Evolutionary conservation across 2,113 vertebrate genomes (phyloP).

Genomic region (Myxocyprinus asiaticus): DNA sequence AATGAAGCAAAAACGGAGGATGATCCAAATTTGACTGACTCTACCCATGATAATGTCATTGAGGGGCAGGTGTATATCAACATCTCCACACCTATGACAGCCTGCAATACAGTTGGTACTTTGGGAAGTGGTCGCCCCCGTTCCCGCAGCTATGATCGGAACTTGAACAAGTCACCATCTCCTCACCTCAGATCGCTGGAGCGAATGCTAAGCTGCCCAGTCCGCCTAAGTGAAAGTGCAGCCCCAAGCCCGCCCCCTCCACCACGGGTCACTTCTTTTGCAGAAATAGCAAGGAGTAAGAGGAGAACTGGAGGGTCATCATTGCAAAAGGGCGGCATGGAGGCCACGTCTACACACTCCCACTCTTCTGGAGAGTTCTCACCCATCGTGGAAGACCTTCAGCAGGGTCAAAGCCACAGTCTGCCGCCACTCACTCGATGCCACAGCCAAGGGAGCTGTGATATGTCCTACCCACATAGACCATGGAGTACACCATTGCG

Average conservation of each 20-base stretch:
- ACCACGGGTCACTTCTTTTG: conserved; percentile 91
- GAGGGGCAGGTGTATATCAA: conserved; percentile 93
- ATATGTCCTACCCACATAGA: conserved; percentile 8
- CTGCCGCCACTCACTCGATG: conserved; percentile 74
- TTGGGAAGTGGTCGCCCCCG: conserved; percentile 74
- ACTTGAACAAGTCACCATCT: conserved; percentile 83
- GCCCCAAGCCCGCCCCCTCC: conserved; percentile 67
- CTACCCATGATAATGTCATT: conserved; percentile 61
- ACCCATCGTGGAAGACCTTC: conserved; percentile 76
- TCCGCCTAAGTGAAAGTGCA: conserved; percentile 85
- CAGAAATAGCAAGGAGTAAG: conserved; percentile 89
- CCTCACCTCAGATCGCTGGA: conserved; percentile 85
- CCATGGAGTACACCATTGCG: conserved; percentile 37
- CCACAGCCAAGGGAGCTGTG: conserved; percentile 75
- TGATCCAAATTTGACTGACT: background rate
- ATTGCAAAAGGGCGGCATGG: conserved; percentile 68
- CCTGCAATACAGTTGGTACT: conserved; percentile 51
- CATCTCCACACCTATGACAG: conserved; percentile 77
- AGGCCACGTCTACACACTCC: conserved; percentile 75
- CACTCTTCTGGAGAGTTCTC: conserved; percentile 82
- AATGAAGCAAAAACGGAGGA: conserved; percentile 21
- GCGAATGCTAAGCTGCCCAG: conserved; percentile 94
- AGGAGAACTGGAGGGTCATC: conserved; percentile 74
- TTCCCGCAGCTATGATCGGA: conserved; percentile 95
- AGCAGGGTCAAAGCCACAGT: conserved; percentile 68